Evolutionary conservation across 2,113 vertebrate genomes (phyloP).

Genomic region (Chiloscyllium plagiosum): DNA sequence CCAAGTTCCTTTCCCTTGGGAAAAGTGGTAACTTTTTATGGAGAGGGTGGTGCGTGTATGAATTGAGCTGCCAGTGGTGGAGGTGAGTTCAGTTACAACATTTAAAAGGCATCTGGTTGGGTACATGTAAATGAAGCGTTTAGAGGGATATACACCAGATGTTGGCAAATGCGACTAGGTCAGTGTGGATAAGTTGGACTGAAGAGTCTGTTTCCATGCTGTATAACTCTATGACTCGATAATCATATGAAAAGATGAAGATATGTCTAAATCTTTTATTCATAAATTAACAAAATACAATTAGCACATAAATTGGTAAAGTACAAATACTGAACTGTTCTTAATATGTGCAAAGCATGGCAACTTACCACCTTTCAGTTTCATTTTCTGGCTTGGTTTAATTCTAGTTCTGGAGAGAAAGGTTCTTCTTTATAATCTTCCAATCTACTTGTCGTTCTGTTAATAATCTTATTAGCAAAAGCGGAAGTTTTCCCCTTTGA

Average conservation of each 20-base stretch:
- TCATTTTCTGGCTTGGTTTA: background rate
- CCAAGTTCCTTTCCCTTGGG: too few relatives aligned
- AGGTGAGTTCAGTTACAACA: too few relatives aligned
- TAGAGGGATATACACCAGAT: too few relatives aligned
- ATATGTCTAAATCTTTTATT: background rate
- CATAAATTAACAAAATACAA: background rate
- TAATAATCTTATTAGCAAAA: background rate
- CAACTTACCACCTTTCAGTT: background rate
- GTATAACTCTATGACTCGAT: too few relatives aligned
- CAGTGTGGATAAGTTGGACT: too few relatives aligned
- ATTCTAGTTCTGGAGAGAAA: background rate
- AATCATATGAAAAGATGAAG: background rate
- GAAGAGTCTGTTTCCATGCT: too few relatives aligned
- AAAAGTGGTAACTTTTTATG: too few relatives aligned
- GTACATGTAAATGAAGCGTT: too few relatives aligned
- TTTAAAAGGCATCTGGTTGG: too few relatives aligned
- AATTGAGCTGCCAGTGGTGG: too few relatives aligned
- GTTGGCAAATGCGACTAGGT: too few relatives aligned
- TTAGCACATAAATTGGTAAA: background rate
- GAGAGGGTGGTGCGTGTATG: too few relatives aligned
- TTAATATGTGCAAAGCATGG: background rate
- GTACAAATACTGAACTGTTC: background rate
- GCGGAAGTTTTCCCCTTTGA: background rate
- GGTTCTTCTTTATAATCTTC: background rate
- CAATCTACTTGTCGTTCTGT: background rate